phyloP scores from a whole-genome alignment of 2,888 invertebrate genomes.

The Urechis unicinctus region DNA sequence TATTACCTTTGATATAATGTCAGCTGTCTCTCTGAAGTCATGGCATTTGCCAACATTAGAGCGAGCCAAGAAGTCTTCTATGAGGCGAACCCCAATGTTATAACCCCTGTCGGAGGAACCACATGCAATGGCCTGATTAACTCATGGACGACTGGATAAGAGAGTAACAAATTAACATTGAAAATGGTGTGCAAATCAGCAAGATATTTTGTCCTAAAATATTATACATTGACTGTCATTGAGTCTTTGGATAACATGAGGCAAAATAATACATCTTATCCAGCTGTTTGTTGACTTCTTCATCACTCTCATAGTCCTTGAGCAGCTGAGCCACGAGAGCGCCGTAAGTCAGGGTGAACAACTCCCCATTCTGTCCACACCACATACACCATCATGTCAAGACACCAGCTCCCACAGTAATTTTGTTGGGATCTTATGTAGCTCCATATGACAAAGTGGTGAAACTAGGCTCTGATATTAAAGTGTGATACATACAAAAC shows the following conservation, averaged over 20 bases:
- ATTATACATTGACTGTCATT: too few relatives aligned
- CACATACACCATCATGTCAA: too few relatives aligned
- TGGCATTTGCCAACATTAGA: conserved; percentile 83
- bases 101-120: conserved; percentile 64
- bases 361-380: conserved; percentile 76
- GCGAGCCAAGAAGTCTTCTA: conserved; percentile 90
- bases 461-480: too few relatives aligned
- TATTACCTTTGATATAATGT: conserved; percentile 56
- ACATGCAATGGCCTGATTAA: not conserved
- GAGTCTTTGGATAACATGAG: not conserved
- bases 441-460: too few relatives aligned
- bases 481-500: too few relatives aligned
- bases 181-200: not conserved
- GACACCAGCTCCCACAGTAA: too few relatives aligned
- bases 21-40: conserved; percentile 94
- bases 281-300: conserved; percentile 91
- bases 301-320: conserved; percentile 91
- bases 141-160: too few relatives aligned
- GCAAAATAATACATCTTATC: conserved; percentile 44
- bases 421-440: too few relatives aligned
- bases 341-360: conserved; percentile 95
- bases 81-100: conserved; percentile 94
- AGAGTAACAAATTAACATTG: not conserved
- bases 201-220: too few relatives aligned
- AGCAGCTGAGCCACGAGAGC: conserved; percentile 94